Percentiles rank a stretch among this genome's conserved stretches.
Evolutionary conservation across 64 coral and sea anemone species (phyloP).

Genomic region (Montipora foliosa): DNA sequence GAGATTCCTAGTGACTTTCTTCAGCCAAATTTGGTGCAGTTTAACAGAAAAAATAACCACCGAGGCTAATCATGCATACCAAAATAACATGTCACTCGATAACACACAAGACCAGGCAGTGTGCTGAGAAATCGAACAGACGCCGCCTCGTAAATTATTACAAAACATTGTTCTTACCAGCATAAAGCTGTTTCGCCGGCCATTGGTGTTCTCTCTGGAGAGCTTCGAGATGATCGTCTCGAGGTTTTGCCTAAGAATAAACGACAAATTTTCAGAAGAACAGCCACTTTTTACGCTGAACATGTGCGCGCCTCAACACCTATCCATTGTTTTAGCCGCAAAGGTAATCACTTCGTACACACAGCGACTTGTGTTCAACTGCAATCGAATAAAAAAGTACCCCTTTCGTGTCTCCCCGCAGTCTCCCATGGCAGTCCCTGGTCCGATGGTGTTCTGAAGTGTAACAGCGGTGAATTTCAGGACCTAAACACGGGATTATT

Average conservation of each 20-base stretch:
- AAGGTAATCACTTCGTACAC: conserved; percentile 27
- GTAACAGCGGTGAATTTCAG: conserved; percentile 15
- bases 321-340: conserved; percentile 42
- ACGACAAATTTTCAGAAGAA: conserved; percentile 17
- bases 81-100: conserved; percentile 29
- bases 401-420: conserved; percentile 64
- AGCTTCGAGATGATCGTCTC: conserved; percentile 84
- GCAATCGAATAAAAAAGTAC: conserved; percentile 35
- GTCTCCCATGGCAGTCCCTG: conserved; percentile 65
- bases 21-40: conserved; percentile 2
- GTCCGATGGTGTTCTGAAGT: conserved; percentile 32
- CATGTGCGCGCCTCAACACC: conserved; percentile 51
- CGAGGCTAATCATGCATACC: conserved; percentile 30
- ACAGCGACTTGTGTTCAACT: not conserved
- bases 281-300: conserved; percentile 43
- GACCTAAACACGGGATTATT: conserved; percentile 53
- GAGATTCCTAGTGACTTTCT: not conserved
- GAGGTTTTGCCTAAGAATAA: conserved; percentile 61
- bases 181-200: conserved; percentile 64
- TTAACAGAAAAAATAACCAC: conserved; percentile 12
- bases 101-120: conserved; percentile 69
- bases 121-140: conserved; percentile 28
- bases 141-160: conserved; percentile 39
- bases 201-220: conserved; percentile 69
- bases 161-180: conserved; percentile 57